Evolutionary conservation across 92 coral and sea anemone species (phyloP).

Genomic region (Micromussa lordhowensis): DNA sequence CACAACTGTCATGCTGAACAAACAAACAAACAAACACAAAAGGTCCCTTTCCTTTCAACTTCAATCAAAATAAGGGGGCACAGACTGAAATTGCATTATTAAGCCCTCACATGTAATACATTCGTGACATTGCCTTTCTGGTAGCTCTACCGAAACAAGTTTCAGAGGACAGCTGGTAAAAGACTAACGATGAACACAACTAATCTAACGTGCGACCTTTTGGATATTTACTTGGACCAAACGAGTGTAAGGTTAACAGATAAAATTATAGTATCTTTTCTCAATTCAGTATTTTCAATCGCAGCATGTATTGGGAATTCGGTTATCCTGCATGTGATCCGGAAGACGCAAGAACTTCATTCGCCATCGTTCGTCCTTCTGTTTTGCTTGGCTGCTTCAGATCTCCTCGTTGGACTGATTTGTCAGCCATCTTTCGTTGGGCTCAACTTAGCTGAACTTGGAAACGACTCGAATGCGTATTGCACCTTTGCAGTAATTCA

Average conservation of each 20-base stretch:
- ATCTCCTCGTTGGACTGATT: constrained; percentile 41
- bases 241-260: not conserved
- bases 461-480: not conserved
- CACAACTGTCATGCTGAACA: not conserved
- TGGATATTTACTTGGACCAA: not conserved
- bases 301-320: constrained; percentile 7
- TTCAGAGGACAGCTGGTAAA: not conserved
- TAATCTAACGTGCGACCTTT: not conserved
- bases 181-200: constrained; percentile 8
- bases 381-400: constrained; percentile 31
- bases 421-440: constrained; percentile 44
- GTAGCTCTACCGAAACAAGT: not conserved
- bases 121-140: not conserved
- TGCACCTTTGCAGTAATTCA: constrained; percentile 16
- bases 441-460: constrained; percentile 30
- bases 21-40: not conserved
- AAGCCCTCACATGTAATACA: not conserved
- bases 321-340: constrained; percentile 2
- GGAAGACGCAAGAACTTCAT: not conserved
- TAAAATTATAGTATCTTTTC: not conserved
- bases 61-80: not conserved
- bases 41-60: not conserved
- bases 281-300: constrained; percentile 31
- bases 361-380: constrained; percentile 46
- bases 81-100: no score